These are phyloP conservation scores for Macropodus opercularis DNA, from an alignment of 2,797 vertebrate genomes.

Conservation along the genomic window DNA sequence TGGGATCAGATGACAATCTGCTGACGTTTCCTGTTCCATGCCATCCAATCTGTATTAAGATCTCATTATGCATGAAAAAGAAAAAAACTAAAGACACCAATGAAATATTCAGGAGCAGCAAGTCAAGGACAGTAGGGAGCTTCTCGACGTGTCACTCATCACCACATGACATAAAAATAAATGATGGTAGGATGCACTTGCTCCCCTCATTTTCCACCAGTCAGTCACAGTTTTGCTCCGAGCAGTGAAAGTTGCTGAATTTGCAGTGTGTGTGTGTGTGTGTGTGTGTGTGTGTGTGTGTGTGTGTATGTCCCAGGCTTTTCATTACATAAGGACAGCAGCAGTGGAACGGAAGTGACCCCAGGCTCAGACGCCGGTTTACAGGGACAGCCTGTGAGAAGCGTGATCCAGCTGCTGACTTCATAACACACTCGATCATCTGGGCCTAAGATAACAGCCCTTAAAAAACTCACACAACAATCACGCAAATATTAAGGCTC, in stretches of 20 bases:
- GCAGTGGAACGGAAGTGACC: constrained; percentile 48
- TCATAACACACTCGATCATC: constrained; percentile 56
- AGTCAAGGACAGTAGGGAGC: constrained; percentile 12
- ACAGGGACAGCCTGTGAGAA: constrained; percentile 42
- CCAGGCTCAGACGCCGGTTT: constrained; percentile 42
- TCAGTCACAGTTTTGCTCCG: constrained; percentile 32
- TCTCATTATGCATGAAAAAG: constrained; percentile 19
- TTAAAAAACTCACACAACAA: constrained; percentile 20
- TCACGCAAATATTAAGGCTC: constrained; percentile 11
- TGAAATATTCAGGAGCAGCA: constrained; percentile 40
- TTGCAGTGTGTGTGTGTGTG: constrained; percentile 25
- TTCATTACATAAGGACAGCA: constrained; percentile 58
- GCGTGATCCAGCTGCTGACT: constrained; percentile 36
- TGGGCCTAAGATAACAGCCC: constrained; percentile 29
- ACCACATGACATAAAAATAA: constrained; percentile 17
- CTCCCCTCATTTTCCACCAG: constrained; percentile 29
- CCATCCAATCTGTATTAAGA: constrained; percentile 11
- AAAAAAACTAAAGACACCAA: constrained; percentile 6
- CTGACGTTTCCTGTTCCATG: constrained; percentile 20
- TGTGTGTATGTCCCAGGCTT: constrained; percentile 14
- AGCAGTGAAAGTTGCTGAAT: constrained; percentile 46
- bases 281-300: constrained; percentile 17
- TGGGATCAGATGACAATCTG: neutral
- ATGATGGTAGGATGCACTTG: constrained; percentile 26
- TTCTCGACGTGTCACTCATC: constrained; percentile 23